Evolutionary conservation across 2,797 vertebrate species (phyloP).

Genomic region (Pogoniulus pusillus): DNA sequence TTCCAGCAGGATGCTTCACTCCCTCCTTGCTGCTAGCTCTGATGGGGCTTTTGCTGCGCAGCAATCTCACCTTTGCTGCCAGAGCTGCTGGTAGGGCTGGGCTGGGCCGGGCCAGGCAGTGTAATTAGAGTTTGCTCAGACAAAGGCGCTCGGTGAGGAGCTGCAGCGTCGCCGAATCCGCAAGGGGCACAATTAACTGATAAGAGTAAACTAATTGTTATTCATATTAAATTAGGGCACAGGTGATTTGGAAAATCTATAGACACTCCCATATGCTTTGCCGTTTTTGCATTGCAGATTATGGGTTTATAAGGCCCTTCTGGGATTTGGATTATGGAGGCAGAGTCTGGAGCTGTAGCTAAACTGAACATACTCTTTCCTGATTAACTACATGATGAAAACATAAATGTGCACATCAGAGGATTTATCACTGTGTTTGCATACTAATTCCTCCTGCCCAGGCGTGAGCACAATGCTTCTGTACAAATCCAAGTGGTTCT

Average conservation of each 20-base stretch:
- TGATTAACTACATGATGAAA: conserved; percentile 73
- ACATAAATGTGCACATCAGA: conserved; percentile 65
- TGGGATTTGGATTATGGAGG: conserved; percentile 64
- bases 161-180: conserved; percentile 54
- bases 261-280: conserved; percentile 73
- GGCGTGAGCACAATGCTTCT: background rate
- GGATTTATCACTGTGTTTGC: conserved; percentile 44
- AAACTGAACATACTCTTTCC: conserved; percentile 43
- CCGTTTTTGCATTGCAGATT: conserved; percentile 73
- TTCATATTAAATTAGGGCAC: conserved; percentile 79
- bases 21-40: background rate
- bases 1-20: background rate
- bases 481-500: background rate
- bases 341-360: conserved; percentile 28
- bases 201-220: conserved; percentile 77
- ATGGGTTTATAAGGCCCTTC: conserved; percentile 60
- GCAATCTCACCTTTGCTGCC: background rate
- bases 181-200: conserved; percentile 73
- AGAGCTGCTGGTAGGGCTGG: background rate
- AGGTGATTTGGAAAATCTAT: conserved; percentile 75
- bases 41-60: background rate
- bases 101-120: background rate
- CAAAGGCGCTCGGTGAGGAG: conserved; percentile 45
- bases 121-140: conserved; percentile 66
- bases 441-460: conserved; percentile 27